Conservation (phyloP, 2,888 invertebrate genomes). For the Cistogaster globosa region DNA sequence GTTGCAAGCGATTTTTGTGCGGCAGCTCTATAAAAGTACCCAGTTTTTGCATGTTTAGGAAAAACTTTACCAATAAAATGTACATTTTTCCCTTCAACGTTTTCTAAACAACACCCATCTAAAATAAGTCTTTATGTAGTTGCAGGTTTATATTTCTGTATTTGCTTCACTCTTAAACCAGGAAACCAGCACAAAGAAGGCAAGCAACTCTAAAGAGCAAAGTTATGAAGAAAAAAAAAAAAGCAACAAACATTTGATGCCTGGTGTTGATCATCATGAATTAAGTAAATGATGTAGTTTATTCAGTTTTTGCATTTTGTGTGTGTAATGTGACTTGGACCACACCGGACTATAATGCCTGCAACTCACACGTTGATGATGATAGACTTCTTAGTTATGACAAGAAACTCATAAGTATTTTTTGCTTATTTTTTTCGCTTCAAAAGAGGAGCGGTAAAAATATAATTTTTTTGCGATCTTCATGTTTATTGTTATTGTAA, state of each 20-base stretch:
- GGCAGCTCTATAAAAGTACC: background rate
- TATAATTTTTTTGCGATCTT: background rate
- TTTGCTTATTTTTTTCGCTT: background rate
- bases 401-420: slow-evolving; percentile 19
- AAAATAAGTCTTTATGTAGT: background rate
- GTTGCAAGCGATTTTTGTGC: background rate
- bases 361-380: slow-evolving; percentile 68
- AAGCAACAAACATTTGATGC: background rate
- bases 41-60: background rate
- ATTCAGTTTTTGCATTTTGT: slow-evolving; percentile 18
- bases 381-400: slow-evolving; percentile 43
- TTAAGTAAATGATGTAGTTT: slow-evolving; percentile 45
- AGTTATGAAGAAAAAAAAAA: background rate
- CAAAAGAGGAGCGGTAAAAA: slow-evolving; percentile 9
- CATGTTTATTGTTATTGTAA: slow-evolving; percentile 32
- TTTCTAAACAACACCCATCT: too few species aligned
- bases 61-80: background rate
- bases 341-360: slow-evolving; percentile 69
- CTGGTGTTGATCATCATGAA: slow-evolving; percentile 50
- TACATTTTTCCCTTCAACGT: slow-evolving; percentile 1
- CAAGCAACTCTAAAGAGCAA: background rate
- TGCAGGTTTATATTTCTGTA: background rate
- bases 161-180: background rate
- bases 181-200: slow-evolving; percentile 16
- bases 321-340: slow-evolving; percentile 54